Conservation (phyloP, 2,888 invertebrate genomes). For the Drosophila greeni region DNA sequence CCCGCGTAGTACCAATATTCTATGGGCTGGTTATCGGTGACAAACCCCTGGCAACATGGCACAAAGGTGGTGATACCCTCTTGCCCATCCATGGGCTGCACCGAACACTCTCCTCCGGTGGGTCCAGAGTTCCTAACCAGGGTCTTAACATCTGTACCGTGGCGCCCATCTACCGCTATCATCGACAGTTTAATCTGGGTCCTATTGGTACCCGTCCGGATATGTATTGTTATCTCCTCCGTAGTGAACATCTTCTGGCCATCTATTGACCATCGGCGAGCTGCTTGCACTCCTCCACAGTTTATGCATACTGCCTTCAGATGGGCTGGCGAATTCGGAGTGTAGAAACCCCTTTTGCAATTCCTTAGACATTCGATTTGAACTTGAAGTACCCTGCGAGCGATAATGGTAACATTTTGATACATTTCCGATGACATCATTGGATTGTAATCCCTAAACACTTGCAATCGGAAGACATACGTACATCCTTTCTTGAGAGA, state of each 20-base stretch:
- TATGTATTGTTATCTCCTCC: not conserved
- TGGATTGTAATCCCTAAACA: conserved; percentile 45
- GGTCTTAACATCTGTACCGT: conserved; percentile 3
- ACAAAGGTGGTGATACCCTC: conserved; percentile 46
- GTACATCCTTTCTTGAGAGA: not conserved
- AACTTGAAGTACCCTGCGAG: conserved; percentile 12
- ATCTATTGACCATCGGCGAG: conserved; percentile 42
- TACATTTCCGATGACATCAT: accelerated
- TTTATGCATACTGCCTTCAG: conserved; percentile 32
- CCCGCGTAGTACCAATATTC: conserved; percentile 42
- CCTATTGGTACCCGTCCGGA: conserved; percentile 2
- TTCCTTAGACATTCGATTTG: conserved; percentile 39
- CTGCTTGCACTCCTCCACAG: conserved; percentile 8
- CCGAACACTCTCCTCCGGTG: conserved; percentile 28
- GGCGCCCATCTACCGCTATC: not conserved
- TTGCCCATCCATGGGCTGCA: conserved; percentile 30
- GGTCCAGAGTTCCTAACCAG: conserved; percentile 13
- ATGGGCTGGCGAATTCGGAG: conserved; percentile 17
- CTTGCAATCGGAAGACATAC: conserved; percentile 38
- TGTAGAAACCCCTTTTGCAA: conserved; percentile 31
- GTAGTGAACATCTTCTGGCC: not conserved
- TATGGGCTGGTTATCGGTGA: not conserved
- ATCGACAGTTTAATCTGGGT: conserved; percentile 8
- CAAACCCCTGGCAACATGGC: conserved; percentile 37
- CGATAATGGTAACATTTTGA: conserved; percentile 35